A percentile compares a stretch with the other conserved stretches of the same genome.
Evolutionary conservation across 1,140 invertebrate genomes (phyloP).

Genomic region (Polypedilum pembai): DNA sequence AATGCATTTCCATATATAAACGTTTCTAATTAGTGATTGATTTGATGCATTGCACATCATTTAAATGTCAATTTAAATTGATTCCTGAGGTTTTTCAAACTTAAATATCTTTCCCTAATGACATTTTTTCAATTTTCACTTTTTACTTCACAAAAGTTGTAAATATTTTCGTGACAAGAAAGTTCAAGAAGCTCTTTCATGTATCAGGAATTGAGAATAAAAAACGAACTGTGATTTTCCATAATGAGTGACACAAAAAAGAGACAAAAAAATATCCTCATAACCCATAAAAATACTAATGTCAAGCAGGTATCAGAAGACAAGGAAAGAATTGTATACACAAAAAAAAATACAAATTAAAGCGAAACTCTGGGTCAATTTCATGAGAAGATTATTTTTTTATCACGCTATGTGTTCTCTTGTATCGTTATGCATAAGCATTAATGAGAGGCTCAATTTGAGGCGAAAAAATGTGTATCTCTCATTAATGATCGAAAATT

Average conservation of each 20-base stretch:
- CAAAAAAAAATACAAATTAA: too few relatives aligned
- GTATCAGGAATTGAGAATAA: too few relatives aligned
- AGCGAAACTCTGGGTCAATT: conserved; percentile 2
- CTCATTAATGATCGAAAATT: neutral
- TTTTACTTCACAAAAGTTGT: too few relatives aligned
- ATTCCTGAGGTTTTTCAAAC: too few relatives aligned
- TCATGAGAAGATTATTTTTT: neutral
- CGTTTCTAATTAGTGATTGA: too few relatives aligned
- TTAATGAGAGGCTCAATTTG: neutral
- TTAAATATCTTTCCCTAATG: too few relatives aligned
- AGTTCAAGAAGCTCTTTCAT: too few relatives aligned
- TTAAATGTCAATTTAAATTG: too few relatives aligned
- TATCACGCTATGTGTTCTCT: neutral
- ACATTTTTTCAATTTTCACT: too few relatives aligned
- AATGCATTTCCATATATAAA: too few relatives aligned
- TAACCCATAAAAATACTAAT: neutral
- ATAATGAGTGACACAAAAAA: neutral
- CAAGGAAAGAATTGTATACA: neutral
- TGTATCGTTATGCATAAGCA: neutral
- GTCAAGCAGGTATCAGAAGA: neutral
- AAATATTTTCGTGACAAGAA: too few relatives aligned
- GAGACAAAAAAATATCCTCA: neutral
- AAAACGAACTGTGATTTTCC: neutral
- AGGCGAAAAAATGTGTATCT: neutral
- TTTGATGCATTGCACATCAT: too few relatives aligned